Percentiles rank a stretch among this genome's conserved stretches.
phyloP scores from a whole-genome alignment of 2,113 vertebrate genomes.

The Daubentonia madagascariensis region DNA sequence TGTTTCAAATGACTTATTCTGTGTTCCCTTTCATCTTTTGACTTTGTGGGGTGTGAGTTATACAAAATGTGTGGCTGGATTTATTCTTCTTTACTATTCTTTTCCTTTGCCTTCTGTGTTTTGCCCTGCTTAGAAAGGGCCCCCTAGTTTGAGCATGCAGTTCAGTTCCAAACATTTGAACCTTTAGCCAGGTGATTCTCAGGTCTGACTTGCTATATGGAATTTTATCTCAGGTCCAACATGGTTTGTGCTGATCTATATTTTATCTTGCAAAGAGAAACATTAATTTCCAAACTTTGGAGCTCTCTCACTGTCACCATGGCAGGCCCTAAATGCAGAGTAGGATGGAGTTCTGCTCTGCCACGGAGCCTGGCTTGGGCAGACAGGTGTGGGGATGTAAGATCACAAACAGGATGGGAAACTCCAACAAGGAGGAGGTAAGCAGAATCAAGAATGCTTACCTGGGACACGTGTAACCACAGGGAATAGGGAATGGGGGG shows the following conservation, averaged over 20 bases:
- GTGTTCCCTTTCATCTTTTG: not conserved
- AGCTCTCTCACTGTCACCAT: not conserved
- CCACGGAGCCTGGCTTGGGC: not conserved
- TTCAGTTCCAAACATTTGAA: not conserved
- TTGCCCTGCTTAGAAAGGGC: not conserved
- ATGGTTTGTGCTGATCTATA: not conserved
- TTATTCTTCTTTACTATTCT: not conserved
- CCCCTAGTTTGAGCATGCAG: not conserved
- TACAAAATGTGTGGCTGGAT: not conserved
- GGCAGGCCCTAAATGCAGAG: not conserved
- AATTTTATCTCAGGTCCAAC: not conserved
- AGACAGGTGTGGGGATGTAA: not conserved
- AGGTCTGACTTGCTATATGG: not conserved
- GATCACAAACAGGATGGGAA: too few species aligned
- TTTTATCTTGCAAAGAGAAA: not conserved
- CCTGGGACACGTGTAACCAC: not conserved
- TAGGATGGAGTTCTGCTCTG: accelerated
- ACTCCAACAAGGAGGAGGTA: not conserved
- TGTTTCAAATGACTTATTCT: not conserved
- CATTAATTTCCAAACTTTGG: not conserved
- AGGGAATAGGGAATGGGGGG: not conserved
- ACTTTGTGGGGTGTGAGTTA: not conserved
- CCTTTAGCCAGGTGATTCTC: not conserved
- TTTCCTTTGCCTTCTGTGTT: not conserved
- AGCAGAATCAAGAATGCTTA: not conserved